A percentile compares a stretch with the other conserved stretches of the same genome.
Conservation (phyloP, 2,888 invertebrate genomes). For the Cistogaster globosa region DNA sequence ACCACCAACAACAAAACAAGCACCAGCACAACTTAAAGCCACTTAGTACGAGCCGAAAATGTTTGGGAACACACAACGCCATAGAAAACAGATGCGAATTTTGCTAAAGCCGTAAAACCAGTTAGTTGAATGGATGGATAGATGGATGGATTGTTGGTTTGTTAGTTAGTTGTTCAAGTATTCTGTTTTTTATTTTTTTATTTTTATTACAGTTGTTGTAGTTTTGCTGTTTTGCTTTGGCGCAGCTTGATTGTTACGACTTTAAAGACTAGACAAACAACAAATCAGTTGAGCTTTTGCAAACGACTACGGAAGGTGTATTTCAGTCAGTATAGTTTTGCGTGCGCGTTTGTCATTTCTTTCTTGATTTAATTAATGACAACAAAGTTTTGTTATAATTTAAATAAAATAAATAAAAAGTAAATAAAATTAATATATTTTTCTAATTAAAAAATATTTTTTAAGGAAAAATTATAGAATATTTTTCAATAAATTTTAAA, state of each 20-base stretch:
- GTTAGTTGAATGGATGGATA: constrained; percentile 59
- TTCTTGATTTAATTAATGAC: constrained; percentile 17
- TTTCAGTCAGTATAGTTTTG: constrained; percentile 63
- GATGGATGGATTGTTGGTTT: constrained; percentile 40
- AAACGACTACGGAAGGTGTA: constrained; percentile 78
- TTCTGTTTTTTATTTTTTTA: constrained; percentile 30
- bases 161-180: constrained; percentile 40
- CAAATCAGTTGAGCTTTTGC: constrained; percentile 80
- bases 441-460: neutral
- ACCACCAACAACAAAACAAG: constrained; percentile 26
- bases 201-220: constrained; percentile 16
- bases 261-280: constrained; percentile 66
- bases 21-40: constrained; percentile 21
- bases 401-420: constrained; percentile 27
- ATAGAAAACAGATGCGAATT: constrained; percentile 69
- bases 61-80: constrained; percentile 41
- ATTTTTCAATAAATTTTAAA: neutral
- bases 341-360: constrained; percentile 71
- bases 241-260: constrained; percentile 53
- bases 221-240: constrained; percentile 49
- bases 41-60: constrained; percentile 46
- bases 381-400: constrained; percentile 30
- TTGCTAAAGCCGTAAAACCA: constrained; percentile 67
- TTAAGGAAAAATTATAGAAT: neutral
- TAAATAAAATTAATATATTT: constrained; percentile 21